Base-by-base conservation (phyloP, 1,140 invertebrate genomes). In the Drosophila erecta region DNA sequence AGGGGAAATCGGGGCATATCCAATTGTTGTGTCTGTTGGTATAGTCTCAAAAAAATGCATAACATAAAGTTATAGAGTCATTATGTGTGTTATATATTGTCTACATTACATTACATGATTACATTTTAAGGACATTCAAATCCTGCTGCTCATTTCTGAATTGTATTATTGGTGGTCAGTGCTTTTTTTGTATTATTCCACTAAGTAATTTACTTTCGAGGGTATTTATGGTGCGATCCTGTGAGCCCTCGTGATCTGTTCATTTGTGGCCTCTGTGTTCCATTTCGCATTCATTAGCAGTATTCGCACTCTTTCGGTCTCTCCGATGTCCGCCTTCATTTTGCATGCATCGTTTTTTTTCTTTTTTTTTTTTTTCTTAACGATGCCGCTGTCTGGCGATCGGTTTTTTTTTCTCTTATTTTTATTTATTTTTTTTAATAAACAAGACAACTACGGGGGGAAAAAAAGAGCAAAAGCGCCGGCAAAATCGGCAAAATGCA, bases 271-370 rank as follows among this genome's bases (percentile, higher is more conserved):
- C 53, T 66, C 38, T 57, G 49, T 83, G 41, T 85, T 69, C 81
- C 81, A 80, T 80, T 85, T 85, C 70, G 83, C 83, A 87, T 87
- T 86, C 75, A 86, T 86, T 87, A 86, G 79, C 81, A 66, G 61
- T 86, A 81, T 81, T 81, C 64, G 78, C 72, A 64, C 73, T 67
- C 56, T 76, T 11, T 50, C 58, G 58, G 35, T 56, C 46, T 35
- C 58, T 70, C 41, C 47, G 24, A 62, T 54, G 55, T 76, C 60
- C 58, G 70, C 76, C 54, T 86, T 64, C 65, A 87, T 78, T 86
- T 87, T 87, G 81, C 81, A 85, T 84, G 81, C 77, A 86, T 78
- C 49, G 38, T 54, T 65, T 64, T 8, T 40, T 30, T 17, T 61
- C 20, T 53, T 27, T 53, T 35, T 20, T 14, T 40, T 51, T 17